Conservation (phyloP, 2,113 vertebrate species). For the Hippocampus abdominalis region DNA sequence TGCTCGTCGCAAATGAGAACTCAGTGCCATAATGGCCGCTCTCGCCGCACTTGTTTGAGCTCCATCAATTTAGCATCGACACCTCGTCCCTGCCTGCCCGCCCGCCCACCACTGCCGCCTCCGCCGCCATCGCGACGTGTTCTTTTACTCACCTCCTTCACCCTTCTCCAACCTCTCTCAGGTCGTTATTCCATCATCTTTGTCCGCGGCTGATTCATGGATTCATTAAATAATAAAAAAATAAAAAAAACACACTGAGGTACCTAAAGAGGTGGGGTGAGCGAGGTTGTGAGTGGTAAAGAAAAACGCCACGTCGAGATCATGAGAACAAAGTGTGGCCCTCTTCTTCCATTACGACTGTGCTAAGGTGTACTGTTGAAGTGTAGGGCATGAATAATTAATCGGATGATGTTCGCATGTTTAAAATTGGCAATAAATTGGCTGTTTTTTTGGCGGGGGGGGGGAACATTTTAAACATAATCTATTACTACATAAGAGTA, state of each 20-base stretch:
- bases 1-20: slow-evolving; percentile 13
- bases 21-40: slow-evolving; percentile 4
- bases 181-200: slow-evolving; percentile 28
- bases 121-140: not conserved
- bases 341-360: slow-evolving; percentile 4
- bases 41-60: slow-evolving; percentile 20
- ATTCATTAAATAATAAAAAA: slow-evolving; percentile 4
- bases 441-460: no score
- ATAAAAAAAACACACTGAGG: slow-evolving; percentile 21
- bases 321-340: slow-evolving; percentile 13
- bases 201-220: slow-evolving; percentile 38
- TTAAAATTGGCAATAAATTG: no score
- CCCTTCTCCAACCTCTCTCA: slow-evolving; percentile 17
- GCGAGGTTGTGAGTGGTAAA: not conserved
- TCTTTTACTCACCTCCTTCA: slow-evolving; percentile 12
- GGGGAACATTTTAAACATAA: no score
- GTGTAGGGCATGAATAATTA: no score
- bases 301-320: slow-evolving; percentile 1
- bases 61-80: slow-evolving; percentile 12
- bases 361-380: slow-evolving; percentile 8
- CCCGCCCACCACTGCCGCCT: not conserved
- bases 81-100: not conserved
- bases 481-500: no score
- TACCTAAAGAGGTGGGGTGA: not conserved
- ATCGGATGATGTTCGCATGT: no score